Conservation (phyloP, 2,113 vertebrate genomes). For the Callionymus lyra region DNA sequence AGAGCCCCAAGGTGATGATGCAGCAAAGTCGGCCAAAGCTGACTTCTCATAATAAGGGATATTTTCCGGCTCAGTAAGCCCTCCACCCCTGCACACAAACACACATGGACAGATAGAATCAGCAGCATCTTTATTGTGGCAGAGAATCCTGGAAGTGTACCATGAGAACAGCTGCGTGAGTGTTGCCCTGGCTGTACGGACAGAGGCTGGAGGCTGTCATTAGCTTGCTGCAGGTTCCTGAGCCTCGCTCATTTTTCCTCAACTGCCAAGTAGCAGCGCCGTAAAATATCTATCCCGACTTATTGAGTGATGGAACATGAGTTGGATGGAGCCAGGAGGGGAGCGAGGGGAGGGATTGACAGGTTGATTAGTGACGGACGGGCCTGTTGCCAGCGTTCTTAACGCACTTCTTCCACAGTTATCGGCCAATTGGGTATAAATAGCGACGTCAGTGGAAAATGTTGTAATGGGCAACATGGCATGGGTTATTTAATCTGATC, state of each 20-base stretch:
- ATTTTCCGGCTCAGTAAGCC: conserved; percentile 15
- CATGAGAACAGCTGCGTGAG: conserved; percentile 31
- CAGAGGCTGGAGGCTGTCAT: conserved; percentile 50
- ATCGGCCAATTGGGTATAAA: conserved; percentile 58
- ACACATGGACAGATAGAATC: conserved; percentile 1
- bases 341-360: conserved; percentile 9
- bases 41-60: conserved; percentile 13
- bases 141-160: conserved; percentile 8
- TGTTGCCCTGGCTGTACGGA: conserved; percentile 49
- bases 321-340: conserved; percentile 5
- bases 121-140: conserved; percentile 1
- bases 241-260: conserved; percentile 66
- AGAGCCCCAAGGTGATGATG: conserved; percentile 16
- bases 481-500: too few relatives aligned
- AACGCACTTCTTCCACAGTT: conserved; percentile 52
- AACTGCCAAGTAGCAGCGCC: conserved; percentile 58
- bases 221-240: conserved; percentile 60
- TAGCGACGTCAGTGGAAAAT: neutral
- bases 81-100: conserved; percentile 1
- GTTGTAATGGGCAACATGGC: too few relatives aligned
- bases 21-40: conserved; percentile 4
- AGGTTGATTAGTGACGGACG: conserved; percentile 52
- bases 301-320: conserved; percentile 35
- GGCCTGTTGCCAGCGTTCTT: conserved; percentile 49
- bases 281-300: conserved; percentile 52